Percentiles rank a stretch among this genome's conserved stretches.
Evolutionary conservation across 2,888 invertebrate genomes (phyloP).

Genomic region (Cryptocephalus primarius): DNA sequence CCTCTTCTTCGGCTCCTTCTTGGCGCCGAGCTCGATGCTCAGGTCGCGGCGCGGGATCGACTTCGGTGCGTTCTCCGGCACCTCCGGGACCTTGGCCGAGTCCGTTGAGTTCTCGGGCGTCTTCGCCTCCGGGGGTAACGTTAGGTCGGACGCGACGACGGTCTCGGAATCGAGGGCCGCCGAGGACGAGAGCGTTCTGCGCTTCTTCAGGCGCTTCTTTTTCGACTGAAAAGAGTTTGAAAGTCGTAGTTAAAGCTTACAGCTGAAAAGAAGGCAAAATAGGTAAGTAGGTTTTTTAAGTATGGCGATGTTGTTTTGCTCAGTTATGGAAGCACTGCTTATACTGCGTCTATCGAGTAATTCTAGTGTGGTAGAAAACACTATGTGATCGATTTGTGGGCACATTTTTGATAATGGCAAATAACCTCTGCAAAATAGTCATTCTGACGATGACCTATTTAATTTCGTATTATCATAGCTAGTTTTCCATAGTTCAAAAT

Average conservation of each 20-base stretch:
- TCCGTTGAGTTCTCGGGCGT: conserved; percentile 33
- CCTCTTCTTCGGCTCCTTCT: conserved; percentile 46
- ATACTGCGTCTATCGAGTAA: too few species aligned
- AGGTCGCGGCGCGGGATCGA: conserved; percentile 12
- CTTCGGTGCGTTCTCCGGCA: conserved; percentile 3
- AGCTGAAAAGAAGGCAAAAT: too few species aligned
- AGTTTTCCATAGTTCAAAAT: too few species aligned
- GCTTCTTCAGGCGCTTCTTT: conserved; percentile 55
- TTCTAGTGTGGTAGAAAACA: too few species aligned
- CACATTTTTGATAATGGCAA: too few species aligned
- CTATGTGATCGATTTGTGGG: too few species aligned
- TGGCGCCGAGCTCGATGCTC: conserved; percentile 21
- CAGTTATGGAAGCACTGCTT: too few species aligned
- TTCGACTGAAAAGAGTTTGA: conserved; percentile 25
- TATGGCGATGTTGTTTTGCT: too few species aligned
- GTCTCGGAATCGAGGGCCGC: conserved; percentile 13
- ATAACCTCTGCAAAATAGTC: too few species aligned
- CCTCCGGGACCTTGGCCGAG: conserved; percentile 36
- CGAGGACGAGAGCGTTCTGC: conserved; percentile 40
- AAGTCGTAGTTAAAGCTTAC: background rate
- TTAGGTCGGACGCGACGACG: conserved; percentile 33
- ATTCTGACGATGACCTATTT: too few species aligned
- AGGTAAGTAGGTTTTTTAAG: too few species aligned
- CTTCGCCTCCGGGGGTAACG: conserved; percentile 41
- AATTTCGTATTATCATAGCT: too few species aligned